Evolutionary conservation across 2,797 vertebrate species (phyloP).

Genomic region (Aphelocoma californica): DNA sequence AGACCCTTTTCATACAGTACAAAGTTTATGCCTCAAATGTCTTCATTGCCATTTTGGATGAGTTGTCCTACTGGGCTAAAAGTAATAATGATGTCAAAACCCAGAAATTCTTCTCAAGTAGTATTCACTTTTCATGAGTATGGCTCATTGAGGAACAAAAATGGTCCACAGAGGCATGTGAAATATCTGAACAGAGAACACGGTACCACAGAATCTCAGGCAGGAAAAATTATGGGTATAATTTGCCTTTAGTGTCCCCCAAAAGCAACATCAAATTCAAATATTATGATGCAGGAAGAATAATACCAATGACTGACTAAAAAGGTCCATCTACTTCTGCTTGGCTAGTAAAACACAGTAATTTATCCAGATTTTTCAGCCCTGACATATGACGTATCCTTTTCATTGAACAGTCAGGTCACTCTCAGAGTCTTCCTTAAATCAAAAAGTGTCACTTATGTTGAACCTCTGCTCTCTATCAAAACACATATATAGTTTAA

Average conservation of each 20-base stretch:
- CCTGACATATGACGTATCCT: not conserved
- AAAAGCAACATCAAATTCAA: slow-evolving; percentile 29
- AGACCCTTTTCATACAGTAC: not conserved
- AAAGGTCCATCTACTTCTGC: not conserved
- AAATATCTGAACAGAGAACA: not conserved
- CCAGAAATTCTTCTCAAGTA: not conserved
- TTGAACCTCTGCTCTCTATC: not conserved
- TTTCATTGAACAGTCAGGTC: not conserved
- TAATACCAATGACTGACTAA: not conserved
- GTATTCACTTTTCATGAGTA: not conserved
- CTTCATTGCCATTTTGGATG: not conserved
- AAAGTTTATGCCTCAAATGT: not conserved
- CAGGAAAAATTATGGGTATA: not conserved
- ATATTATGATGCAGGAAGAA: not conserved
- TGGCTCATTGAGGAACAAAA: not conserved
- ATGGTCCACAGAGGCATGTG: not conserved
- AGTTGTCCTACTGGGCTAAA: not conserved
- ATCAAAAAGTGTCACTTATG: not conserved
- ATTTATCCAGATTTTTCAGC: slow-evolving; percentile 12
- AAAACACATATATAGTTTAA: not conserved
- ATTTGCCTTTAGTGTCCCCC: not conserved
- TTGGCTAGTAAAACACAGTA: slow-evolving; percentile 4
- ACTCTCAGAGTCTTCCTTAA: not conserved
- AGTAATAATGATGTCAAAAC: not conserved
- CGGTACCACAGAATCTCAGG: not conserved